phyloP scores from a whole-genome alignment of 2,797 vertebrate genomes.

The Mionectes olivaceus region DNA sequence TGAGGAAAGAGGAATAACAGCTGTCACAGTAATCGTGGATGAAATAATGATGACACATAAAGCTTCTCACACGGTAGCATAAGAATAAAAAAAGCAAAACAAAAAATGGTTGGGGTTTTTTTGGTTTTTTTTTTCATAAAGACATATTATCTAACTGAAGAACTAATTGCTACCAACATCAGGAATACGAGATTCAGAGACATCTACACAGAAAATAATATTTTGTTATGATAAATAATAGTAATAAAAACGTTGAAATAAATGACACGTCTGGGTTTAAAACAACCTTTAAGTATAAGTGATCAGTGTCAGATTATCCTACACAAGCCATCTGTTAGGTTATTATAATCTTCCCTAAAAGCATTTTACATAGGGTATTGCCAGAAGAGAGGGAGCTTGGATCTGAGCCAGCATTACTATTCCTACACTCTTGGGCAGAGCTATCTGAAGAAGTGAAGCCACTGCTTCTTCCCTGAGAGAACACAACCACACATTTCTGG shows the following conservation, averaged over 20 bases:
- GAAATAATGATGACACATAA: neutral
- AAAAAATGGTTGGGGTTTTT: neutral
- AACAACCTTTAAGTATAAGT: conserved; percentile 36
- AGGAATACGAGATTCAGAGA: neutral
- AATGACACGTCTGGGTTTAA: conserved; percentile 35
- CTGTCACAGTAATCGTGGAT: neutral
- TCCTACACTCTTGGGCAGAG: neutral
- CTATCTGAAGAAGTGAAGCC: neutral
- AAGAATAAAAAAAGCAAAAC: neutral
- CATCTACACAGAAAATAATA: neutral
- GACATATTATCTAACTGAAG: neutral
- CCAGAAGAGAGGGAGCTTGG: conserved; percentile 43
- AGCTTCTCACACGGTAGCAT: neutral
- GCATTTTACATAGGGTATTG: conserved; percentile 23
- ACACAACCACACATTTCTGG: neutral
- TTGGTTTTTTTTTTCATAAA: neutral
- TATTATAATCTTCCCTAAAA: conserved; percentile 42
- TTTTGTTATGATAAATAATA: conserved; percentile 17
- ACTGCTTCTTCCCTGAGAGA: neutral
- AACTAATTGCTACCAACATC: neutral
- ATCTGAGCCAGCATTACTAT: neutral
- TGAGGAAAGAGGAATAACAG: conserved; percentile 21
- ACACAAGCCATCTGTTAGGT: conserved; percentile 63
- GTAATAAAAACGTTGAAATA: neutral
- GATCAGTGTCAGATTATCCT: conserved; percentile 51